Evolutionary conservation across 2,113 vertebrate species (phyloP).

Genomic region (Psophia crepitans): DNA sequence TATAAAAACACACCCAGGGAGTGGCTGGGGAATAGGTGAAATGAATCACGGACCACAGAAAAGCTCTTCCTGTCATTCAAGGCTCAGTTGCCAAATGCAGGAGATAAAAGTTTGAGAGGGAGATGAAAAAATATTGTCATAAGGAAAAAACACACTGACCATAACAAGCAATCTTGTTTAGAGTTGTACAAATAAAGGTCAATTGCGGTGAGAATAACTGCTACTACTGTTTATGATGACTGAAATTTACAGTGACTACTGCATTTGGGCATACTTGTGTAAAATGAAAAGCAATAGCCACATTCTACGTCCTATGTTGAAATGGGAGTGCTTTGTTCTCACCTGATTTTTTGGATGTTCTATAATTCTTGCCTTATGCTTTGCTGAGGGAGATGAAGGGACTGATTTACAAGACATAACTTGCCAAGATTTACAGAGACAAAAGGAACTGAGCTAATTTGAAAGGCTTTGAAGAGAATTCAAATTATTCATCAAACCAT

Average conservation of each 20-base stretch:
- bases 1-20: constrained; percentile 64
- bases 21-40: constrained; percentile 24
- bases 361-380: not conserved
- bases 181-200: not conserved
- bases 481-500: not conserved
- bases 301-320: not conserved
- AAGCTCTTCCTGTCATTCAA: constrained; percentile 59
- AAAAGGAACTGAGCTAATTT: constrained; percentile 5
- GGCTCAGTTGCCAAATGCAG: constrained; percentile 35
- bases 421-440: not conserved
- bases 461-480: not conserved
- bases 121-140: constrained; percentile 46
- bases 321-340: constrained; percentile 5
- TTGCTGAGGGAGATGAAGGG: not conserved
- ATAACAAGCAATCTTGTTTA: not conserved
- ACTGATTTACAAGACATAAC: not conserved
- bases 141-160: constrained; percentile 31
- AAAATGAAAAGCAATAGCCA: not conserved
- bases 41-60: constrained; percentile 73
- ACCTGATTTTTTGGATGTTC: not conserved
- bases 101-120: constrained; percentile 49
- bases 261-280: not conserved
- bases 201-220: not conserved
- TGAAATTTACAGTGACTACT: not conserved
- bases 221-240: not conserved